phyloP scores from a whole-genome alignment of 2,797 vertebrate genomes.

The Leucoraja ocellata region DNA sequence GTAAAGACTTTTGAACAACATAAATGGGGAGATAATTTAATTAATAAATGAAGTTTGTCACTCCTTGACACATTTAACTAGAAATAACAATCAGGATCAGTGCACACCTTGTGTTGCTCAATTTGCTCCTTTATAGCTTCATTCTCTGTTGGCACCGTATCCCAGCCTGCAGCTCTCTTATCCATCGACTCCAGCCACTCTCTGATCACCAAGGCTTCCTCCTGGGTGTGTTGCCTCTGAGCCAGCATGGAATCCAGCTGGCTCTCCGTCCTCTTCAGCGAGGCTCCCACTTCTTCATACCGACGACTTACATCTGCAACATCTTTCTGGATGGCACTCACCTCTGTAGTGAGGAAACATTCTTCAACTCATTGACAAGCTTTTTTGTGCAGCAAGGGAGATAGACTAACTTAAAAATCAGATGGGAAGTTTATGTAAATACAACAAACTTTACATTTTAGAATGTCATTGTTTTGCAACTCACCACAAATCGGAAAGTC shows the following conservation, averaged over 20 bases:
- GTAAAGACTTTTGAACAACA: too few species aligned
- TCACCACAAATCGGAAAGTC: not conserved
- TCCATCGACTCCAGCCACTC: constrained; percentile 83
- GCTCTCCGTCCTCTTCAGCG: constrained; percentile 65
- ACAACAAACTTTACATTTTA: not conserved
- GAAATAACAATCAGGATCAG: too few species aligned
- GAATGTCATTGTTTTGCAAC: not conserved
- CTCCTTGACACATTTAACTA: not conserved
- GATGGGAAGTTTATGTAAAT: constrained; percentile 4
- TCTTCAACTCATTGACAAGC: not conserved
- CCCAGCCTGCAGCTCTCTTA: constrained; percentile 69
- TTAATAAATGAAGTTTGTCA: not conserved
- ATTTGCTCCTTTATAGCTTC: constrained; percentile 77
- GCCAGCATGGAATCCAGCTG: constrained; percentile 66
- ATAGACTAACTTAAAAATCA: constrained; percentile 17
- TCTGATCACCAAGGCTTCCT: constrained; percentile 70
- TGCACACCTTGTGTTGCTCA: constrained; percentile 79
- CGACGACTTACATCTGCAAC: constrained; percentile 71
- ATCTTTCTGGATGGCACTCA: constrained; percentile 78
- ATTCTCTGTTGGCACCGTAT: constrained; percentile 63
- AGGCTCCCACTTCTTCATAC: constrained; percentile 73
- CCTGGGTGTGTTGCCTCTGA: constrained; percentile 71
- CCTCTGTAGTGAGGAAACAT: constrained; percentile 56
- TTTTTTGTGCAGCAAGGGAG: not conserved
- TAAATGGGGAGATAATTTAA: not conserved